Evolutionary conservation across 2,888 invertebrate genomes (phyloP), one percentile per base, ranked within the genome.

Genomic region (Clistopyga incitator): DNA sequence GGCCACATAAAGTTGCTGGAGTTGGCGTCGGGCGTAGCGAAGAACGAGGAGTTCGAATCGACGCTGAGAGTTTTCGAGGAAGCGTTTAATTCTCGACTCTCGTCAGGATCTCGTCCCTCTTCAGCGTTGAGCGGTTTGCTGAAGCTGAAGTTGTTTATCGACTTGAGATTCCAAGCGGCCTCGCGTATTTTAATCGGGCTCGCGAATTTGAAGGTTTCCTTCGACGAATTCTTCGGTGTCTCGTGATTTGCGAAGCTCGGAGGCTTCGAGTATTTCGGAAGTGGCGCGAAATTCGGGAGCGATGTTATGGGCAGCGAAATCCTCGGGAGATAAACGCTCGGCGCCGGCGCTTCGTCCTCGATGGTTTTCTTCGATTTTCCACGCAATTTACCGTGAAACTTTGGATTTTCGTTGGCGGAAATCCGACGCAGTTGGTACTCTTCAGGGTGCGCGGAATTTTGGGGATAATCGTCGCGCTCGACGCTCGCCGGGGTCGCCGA

Each of bases 61-160:
- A 86, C 23, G 38, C 84, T 86, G 6, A 84, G 54, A 10, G 85
- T 88, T 15, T 77, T 64, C 76, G 20, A 8, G 1, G 23, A 29
- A 61, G 50, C 4, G 50, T 52, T 71, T 18, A 52, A 42, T 18
- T 61, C 59, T 34, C 25, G 78, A 18, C 88, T 86, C n/a, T 75
- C n/a, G 86, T 54, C 15, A 10, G 3, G 79, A 42, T 85, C 86
- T 38, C 87, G 86, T 6, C 20, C 52, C 74, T 65, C 77, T 70
- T 92, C 92, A 15, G 94, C 91, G 47, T 89, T 85, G 1, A 94
- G 86, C 11, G 95, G 95, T 76, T 94, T 93, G 86, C 95, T 95
- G 87, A 95, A 95, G 86, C 94, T 95, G 82, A 95, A 95, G 86
- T 94, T 94, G 85, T 94, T 95, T 20, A 94, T 93, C 3, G 95